Percentiles rank a stretch among this genome's conserved stretches.
Evolutionary conservation across 2,113 vertebrate species (phyloP).

Genomic region (Neogobius melanostomus): DNA sequence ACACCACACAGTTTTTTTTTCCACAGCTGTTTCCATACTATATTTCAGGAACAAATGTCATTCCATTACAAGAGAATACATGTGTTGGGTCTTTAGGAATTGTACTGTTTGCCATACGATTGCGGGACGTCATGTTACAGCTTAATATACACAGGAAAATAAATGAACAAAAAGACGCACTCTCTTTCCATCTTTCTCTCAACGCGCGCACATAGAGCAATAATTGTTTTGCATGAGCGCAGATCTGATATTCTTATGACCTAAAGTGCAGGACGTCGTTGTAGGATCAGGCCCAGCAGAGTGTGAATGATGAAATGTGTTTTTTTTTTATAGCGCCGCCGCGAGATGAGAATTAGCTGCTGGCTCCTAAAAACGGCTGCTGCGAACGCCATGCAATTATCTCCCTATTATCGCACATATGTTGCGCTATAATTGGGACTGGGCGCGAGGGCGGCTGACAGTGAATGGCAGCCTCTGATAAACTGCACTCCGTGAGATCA

Average conservation of each 20-base stretch:
- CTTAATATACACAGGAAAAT: no score
- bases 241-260: constrained; percentile 14
- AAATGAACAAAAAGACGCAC: no score
- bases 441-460: constrained; percentile 32
- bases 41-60: no score
- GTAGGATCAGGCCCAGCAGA: constrained; percentile 2
- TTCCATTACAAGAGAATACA: no score
- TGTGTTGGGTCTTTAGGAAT: no score
- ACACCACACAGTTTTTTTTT: no score
- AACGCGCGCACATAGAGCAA: no score
- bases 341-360: constrained; percentile 48
- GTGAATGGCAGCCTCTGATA: constrained; percentile 18
- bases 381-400: constrained; percentile 69
- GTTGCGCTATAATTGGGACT: constrained; percentile 67
- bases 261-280: constrained; percentile 3
- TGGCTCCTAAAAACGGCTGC: constrained; percentile 55
- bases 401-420: constrained; percentile 70
- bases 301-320: constrained; percentile 23
- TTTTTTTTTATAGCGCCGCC: constrained; percentile 38
- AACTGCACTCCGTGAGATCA: constrained; percentile 18
- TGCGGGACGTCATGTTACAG: no score
- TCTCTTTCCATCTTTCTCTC: no score
- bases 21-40: no score
- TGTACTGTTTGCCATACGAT: no score
- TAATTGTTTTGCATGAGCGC: constrained; percentile 7